Evolutionary conservation across 2,113 vertebrate genomes (phyloP).

Genomic region (Anseranas semipalmata): DNA sequence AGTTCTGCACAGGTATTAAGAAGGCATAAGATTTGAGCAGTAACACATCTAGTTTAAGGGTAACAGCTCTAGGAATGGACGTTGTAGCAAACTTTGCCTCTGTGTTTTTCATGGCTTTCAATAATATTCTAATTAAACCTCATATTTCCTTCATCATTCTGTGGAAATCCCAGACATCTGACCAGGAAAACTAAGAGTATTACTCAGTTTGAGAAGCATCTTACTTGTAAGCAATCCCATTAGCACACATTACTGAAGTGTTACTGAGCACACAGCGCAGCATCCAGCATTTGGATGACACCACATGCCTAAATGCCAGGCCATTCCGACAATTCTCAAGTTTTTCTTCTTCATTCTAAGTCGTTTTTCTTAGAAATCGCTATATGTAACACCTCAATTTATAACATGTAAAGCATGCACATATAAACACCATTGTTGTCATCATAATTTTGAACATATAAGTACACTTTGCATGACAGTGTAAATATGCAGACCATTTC

Average conservation of each 20-base stretch:
- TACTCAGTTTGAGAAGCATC: background rate
- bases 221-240: background rate
- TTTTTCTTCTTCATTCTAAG: background rate
- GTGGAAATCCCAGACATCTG: background rate
- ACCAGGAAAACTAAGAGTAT: background rate
- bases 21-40: background rate
- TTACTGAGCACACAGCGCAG: background rate
- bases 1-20: background rate
- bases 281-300: background rate
- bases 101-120: background rate
- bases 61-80: background rate
- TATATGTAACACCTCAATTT: background rate
- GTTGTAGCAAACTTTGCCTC: background rate
- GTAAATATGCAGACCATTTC: background rate
- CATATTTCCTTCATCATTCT: background rate
- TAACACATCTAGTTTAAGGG: background rate
- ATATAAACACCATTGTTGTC: background rate
- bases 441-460: background rate
- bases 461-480: background rate
- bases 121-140: background rate
- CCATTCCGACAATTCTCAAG: background rate
- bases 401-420: background rate
- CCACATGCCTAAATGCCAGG: background rate
- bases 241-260: background rate
- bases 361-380: background rate